Conservation (phyloP, 1,140 invertebrate genomes). For the Caenorhabditis inopinata region DNA sequence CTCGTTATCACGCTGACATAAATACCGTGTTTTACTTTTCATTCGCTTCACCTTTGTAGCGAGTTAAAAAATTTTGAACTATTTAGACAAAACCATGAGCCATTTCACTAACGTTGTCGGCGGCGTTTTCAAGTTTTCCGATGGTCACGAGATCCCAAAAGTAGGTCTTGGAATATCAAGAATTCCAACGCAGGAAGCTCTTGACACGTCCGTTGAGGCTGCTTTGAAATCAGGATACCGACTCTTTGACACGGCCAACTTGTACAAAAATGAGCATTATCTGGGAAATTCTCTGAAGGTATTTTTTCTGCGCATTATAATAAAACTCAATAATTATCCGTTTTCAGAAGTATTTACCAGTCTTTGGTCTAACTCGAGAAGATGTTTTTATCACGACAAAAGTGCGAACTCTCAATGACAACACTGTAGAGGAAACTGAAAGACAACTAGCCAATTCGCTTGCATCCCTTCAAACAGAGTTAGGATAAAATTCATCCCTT, state of each 20-base stretch:
- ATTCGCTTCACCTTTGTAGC: background rate
- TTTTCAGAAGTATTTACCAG: conserved; percentile 61
- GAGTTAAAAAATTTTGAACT: background rate
- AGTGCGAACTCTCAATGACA: conserved; percentile 41
- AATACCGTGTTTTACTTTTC: background rate
- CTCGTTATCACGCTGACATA: background rate
- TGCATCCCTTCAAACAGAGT: conserved; percentile 38
- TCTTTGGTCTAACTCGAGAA: conserved; percentile 64
- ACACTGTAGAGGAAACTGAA: conserved; percentile 6
- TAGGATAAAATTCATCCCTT: background rate
- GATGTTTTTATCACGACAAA: conserved; percentile 72
- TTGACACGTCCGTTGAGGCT: background rate
- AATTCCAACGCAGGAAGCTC: background rate
- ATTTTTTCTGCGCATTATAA: no score
- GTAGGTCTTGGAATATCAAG: background rate
- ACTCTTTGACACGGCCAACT: background rate
- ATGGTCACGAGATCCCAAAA: conserved; percentile 9
- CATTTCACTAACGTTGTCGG: background rate
- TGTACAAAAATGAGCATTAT: conserved; percentile 2
- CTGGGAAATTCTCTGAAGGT: conserved; percentile 12
- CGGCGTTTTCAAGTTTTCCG: conserved; percentile 5
- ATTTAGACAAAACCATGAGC: background rate
- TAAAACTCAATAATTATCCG: background rate
- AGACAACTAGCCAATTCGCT: conserved; percentile 35
- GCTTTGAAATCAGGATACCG: conserved; percentile 2